Evolutionary conservation across 2,797 vertebrate species (phyloP), one percentile per base, ranked within the genome.

Genomic region (Hydrocynus forskahlii): DNA sequence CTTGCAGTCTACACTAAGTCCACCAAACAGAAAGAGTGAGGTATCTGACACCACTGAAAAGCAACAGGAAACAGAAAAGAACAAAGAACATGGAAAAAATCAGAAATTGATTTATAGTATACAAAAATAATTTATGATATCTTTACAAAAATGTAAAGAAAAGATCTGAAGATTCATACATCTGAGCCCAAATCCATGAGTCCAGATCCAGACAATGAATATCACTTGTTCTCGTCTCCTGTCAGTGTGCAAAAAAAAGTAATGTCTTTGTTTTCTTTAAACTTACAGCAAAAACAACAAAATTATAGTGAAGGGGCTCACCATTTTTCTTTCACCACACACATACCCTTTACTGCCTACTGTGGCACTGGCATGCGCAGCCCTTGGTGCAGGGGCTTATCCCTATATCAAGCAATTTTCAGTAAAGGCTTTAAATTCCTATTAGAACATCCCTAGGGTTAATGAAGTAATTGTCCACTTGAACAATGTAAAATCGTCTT

Each of bases 191-290:
- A 1, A 92, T 95, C 97, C 96, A 97, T 1, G 96, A 92, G 76
- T 97, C 93, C 84, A 99, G 91, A 87, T 98, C 95, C 78, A 99
- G 90, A 89, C 92, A 97, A 90, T 97, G 95, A 87, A 98, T 91
- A 87, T 98, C 97, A 90, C 91, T 96, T 85, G 95, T 97, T 84
- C 97, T 95, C 29, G 96, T 96, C 95, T 98, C 96, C 97, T 99
- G 92, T 71, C 55, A 57, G 69, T 0, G 71, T 35, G 7, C 9
- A 62, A 71, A 6, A 70, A 70, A 23, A n/a, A 43, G 21, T 62
- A 10, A 21, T 23, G 12, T 62, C n/a, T 64, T 64, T 64, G 25
- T n/a, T 64, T 1, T n/a, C 12, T 2, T 16, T 14, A 16, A 14
- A 19, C 4, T 19, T 4, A 38, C 14, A 38, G 29, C 45, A 12